Evolutionary conservation across 2,113 vertebrate species (phyloP).

Genomic region (Myotis brandtii): DNA sequence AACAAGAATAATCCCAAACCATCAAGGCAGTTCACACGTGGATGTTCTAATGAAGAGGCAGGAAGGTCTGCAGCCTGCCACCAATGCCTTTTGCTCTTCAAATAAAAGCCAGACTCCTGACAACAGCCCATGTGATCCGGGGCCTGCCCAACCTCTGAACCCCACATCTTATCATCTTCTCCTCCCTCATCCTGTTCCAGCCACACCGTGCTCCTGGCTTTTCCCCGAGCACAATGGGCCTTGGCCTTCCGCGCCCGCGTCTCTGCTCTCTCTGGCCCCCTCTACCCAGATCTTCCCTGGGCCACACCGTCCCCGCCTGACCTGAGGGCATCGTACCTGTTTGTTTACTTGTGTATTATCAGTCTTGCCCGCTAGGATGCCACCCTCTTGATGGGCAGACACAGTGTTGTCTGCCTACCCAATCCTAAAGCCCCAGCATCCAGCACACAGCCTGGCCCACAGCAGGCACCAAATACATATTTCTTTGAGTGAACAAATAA

Average conservation of each 20-base stretch:
- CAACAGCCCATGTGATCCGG: background rate
- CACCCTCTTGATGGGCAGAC: background rate
- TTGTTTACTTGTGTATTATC: too few species aligned
- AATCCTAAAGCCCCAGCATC: fast-evolving
- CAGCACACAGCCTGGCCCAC: background rate
- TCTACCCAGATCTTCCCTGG: too few species aligned
- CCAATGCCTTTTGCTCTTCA: background rate
- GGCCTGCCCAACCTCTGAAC: too few species aligned
- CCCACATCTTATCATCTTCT: background rate
- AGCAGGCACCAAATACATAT: background rate
- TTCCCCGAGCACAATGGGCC: background rate
- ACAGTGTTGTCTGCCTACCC: background rate
- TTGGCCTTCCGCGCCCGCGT: background rate
- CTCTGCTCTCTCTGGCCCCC: background rate
- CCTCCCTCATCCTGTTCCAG: background rate
- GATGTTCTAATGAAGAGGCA: background rate
- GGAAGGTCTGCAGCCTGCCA: too few species aligned
- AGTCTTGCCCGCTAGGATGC: background rate
- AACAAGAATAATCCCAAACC: background rate
- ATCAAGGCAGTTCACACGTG: background rate
- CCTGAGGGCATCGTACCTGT: background rate
- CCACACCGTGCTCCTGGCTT: background rate
- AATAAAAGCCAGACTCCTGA: background rate
- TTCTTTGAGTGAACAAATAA: background rate
- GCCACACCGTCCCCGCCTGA: background rate